Base-by-base conservation (phyloP, 2,797 vertebrate genomes). In the Enteromius thamalakanensis region DNA sequence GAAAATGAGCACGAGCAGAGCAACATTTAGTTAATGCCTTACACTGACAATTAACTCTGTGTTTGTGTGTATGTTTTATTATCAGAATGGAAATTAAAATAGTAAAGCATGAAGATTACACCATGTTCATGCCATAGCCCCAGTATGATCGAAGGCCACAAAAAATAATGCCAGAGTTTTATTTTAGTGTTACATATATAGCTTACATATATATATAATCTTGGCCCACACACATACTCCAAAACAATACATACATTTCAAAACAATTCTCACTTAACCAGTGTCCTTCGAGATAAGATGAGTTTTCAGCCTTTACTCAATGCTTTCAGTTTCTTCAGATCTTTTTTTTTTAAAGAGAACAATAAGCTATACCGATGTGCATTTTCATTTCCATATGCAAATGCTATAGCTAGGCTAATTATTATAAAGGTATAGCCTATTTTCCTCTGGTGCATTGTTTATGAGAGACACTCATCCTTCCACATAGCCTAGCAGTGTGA, bases 371-470 rank as follows among this genome's bases (percentile, higher is more conserved):
- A 53, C 8, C n/a, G 21, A 42, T 69, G 37, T 69, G 67, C 10
- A 23, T 76, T 76, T 60, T 74, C 29, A 74, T 74, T 10, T 21
- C 17, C 71, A 17, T 51, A 12, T 70, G 68, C 42, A 69, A n/a
- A 23, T 47, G 14, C 26, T 11, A 29, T 15, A 32, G 47, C 26
- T 21, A 17, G 32, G 32, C 32, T 15, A 49, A 29, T 71, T 19
- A 49, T 9, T 26, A 49, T 19, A 67, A 8, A 49, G 69, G 15
- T 10, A 11, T 40, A 8, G 37, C 37, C 37, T 47, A 26, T 68
- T 53, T 51, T 23, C 14, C 26, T 26, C 6, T 69, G 12, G 42
- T 11, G 4, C n/a, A 58, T 58, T 58, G 55, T 58, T 45, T 65
- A 34, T 68, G 10, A n/a, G 4, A 53, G 26, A 74, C 47, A 34